These are phyloP conservation scores for Alloplasta piceator DNA, from an alignment of 2,888 invertebrate species.

Conservation along the genomic window DNA sequence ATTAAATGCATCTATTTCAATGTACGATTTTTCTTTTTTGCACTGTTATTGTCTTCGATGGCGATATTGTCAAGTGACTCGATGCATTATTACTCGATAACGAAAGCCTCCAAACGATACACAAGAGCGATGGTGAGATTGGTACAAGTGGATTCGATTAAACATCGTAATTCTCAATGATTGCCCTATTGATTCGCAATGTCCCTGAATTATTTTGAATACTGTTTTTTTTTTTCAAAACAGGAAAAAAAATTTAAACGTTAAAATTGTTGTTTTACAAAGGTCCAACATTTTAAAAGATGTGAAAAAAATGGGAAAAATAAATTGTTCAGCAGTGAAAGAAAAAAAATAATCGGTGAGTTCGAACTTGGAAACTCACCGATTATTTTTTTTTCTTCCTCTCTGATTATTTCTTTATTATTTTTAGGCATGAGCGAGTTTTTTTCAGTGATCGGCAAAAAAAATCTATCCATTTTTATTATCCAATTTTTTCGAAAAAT, in stretches of 20 bases:
- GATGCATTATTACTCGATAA: conserved; percentile 28
- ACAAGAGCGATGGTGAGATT: conserved; percentile 61
- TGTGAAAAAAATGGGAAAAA: background rate
- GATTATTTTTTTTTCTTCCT: no score
- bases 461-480: no score
- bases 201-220: conserved; percentile 56
- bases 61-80: conserved; percentile 24
- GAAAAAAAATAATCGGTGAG: background rate
- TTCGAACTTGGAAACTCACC: no score
- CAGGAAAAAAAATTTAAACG: conserved; percentile 24
- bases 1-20: no score
- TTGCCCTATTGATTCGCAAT: conserved; percentile 65
- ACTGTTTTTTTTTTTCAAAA: background rate
- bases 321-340: no score
- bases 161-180: conserved; percentile 66
- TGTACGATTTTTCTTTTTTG: no score
- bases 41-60: conserved; percentile 1
- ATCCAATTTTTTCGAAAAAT: no score
- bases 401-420: no score
- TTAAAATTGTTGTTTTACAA: background rate
- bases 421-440: no score
- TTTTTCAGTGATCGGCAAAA: no score
- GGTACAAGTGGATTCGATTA: conserved; percentile 72
- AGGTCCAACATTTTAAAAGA: background rate
- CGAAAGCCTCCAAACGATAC: conserved; percentile 7